Base-by-base conservation (phyloP, 1,140 invertebrate genomes). In the Drosophila persimilis region DNA sequence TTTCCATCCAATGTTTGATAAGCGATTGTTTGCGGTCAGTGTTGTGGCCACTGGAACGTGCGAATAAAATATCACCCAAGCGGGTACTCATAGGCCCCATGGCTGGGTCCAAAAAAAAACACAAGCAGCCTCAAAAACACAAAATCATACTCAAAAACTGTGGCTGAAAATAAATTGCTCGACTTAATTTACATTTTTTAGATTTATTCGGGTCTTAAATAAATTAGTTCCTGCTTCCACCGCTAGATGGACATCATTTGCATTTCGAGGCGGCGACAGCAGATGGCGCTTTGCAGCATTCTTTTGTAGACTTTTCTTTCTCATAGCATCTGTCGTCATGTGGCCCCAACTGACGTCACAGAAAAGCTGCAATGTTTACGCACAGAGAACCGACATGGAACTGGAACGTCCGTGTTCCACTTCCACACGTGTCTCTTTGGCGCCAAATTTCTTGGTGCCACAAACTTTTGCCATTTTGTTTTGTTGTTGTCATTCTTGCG, bases 311-410 rank as follows among this genome's bases (percentile, higher is more conserved):
- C 41, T 76, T 83, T 62, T 17, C 2, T 9, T 4, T 31, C 50
- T 41, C 35, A n/a, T 24, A n/a, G 1, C 48, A 62, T 48, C 55
- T 86, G 83, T 76, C 83, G 83, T 86, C 83, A 86, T 78, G 52
- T 73, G 63, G 74, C 20, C 75, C 41, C 46, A 47, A 1, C 73
- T 86, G 83, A 86, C 83, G 83, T 86, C 83, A 86, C 75, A 83
- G 56, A 86, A 86, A 86, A 86, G 83, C 83, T 86, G 48, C 56
- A 72, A 59, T 86, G 78, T 88, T 86, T 86, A 86, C 79, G 77
- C 51, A 67, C 20, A 62, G 65, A 65, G 71, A 52, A 83, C 66
- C 58, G 65, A 46, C 84, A 71, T 61, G 83, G 73, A 81, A 78
- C 43, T 31, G 57, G 63, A 69, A 71, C 53, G 22, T 41, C 2